A percentile compares a stretch with the other conserved stretches of the same genome.
Conservation (phyloP, 2,113 vertebrate genomes). For the Cervus canadensis region DNA sequence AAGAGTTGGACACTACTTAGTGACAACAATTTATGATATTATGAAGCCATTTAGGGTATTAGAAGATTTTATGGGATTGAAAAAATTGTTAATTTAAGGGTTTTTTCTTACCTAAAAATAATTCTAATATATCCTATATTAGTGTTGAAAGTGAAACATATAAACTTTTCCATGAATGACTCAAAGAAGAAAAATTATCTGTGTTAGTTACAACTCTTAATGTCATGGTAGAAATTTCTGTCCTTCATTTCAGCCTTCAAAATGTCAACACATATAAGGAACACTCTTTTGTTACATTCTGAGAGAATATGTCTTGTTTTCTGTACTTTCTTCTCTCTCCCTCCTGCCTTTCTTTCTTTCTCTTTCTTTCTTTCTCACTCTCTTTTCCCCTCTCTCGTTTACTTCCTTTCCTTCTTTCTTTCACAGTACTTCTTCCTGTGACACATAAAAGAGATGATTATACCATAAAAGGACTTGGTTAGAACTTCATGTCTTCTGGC, state of each 20-base stretch:
- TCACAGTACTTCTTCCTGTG: fast-evolving
- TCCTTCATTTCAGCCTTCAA: no score
- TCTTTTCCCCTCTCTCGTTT: fast-evolving
- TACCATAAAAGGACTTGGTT: background rate
- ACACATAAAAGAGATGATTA: background rate
- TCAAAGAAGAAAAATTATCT: background rate
- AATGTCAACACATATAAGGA: background rate
- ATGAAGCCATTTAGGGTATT: background rate
- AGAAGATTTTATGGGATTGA: background rate
- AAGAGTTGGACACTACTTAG: background rate
- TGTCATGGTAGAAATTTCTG: background rate
- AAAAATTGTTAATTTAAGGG: background rate
- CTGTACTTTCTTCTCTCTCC: background rate
- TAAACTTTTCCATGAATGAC: background rate
- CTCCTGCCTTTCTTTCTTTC: background rate
- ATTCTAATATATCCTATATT: background rate
- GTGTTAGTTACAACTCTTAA: background rate
- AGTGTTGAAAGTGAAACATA: background rate
- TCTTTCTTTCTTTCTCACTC: background rate
- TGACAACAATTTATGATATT: background rate
- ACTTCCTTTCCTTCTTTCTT: fast-evolving
- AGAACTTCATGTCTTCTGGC: background rate
- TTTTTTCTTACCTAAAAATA: conserved; percentile 4
- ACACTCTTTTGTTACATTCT: background rate
- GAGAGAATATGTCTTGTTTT: background rate